Conservation (phyloP, 2,888 invertebrate species). For the Drosophila flavopinicola region DNA sequence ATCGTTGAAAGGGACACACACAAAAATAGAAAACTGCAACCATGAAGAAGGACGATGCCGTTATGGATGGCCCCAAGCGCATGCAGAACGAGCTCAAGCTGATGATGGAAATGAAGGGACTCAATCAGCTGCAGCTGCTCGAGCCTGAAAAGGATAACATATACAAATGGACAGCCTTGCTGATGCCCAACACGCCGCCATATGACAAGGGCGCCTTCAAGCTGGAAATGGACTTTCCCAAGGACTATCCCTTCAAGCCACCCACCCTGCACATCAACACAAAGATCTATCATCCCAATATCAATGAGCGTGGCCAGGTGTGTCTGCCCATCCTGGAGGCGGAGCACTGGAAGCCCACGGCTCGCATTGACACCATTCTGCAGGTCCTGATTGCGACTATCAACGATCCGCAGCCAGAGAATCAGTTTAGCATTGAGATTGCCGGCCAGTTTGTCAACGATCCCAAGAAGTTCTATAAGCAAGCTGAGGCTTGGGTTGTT, state of each 20-base stretch:
- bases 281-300: constrained; percentile 99
- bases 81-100: constrained; percentile 92
- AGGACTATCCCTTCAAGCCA: constrained; percentile 99
- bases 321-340: constrained; percentile 98
- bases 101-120: constrained; percentile 92
- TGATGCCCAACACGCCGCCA: constrained; percentile 98
- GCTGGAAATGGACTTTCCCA: constrained; percentile 98
- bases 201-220: constrained; percentile 99
- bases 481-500: constrained; percentile 98
- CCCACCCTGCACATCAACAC: constrained; percentile 99
- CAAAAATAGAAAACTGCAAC: neutral
- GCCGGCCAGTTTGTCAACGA: constrained; percentile 98
- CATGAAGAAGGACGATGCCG: constrained; percentile 45
- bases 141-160: constrained; percentile 97
- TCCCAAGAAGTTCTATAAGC: constrained; percentile 97
- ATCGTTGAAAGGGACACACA: no score
- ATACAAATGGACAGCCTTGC: constrained; percentile 96
- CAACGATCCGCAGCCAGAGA: constrained; percentile 99
- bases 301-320: constrained; percentile 99
- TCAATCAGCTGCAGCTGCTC: constrained; percentile 93
- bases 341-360: constrained; percentile 99
- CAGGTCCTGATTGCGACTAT: constrained; percentile 98
- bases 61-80: constrained; percentile 80
- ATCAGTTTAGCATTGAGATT: constrained; percentile 96
- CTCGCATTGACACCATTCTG: constrained; percentile 99